Evolutionary conservation across 2,888 invertebrate genomes (phyloP).

Genomic region (Perithous albicinctus): DNA sequence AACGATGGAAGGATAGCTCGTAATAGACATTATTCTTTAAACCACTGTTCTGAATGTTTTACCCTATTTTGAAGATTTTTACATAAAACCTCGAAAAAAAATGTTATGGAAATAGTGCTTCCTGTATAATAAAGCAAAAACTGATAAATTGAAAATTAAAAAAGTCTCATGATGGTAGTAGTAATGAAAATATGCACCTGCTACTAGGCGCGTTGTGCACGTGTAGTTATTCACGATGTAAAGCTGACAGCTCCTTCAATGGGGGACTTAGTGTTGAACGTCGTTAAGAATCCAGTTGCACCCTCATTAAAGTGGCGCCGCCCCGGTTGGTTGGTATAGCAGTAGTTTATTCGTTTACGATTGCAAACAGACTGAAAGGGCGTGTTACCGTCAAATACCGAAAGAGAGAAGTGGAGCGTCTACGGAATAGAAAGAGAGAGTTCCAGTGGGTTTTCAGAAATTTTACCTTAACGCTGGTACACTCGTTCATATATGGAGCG

Average conservation of each 20-base stretch:
- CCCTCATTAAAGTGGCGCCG: slow-evolving; percentile 53
- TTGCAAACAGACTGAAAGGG: slow-evolving; percentile 29
- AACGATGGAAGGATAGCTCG: too few relatives aligned
- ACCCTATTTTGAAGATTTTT: too few relatives aligned
- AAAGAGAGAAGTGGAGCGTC: slow-evolving; percentile 28
- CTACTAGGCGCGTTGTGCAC: too few relatives aligned
- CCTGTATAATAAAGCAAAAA: too few relatives aligned
- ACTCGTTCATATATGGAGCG: background rate
- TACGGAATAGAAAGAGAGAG: slow-evolving; percentile 4
- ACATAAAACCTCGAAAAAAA: too few relatives aligned
- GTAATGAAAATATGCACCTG: too few relatives aligned
- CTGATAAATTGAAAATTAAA: too few relatives aligned
- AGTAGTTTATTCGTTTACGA: slow-evolving; percentile 44
- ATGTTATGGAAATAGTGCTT: background rate
- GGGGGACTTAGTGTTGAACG: background rate
- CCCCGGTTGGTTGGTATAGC: slow-evolving; percentile 6
- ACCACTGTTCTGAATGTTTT: too few relatives aligned
- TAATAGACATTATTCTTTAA: too few relatives aligned
- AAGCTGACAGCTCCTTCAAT: slow-evolving; percentile 19
- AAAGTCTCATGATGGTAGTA: too few relatives aligned
- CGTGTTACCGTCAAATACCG: slow-evolving; percentile 4
- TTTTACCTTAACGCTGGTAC: background rate
- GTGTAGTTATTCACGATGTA: slow-evolving; percentile 22
- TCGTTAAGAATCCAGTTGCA: slow-evolving; percentile 47
- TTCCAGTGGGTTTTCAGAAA: slow-evolving; percentile 17